Conservation (phyloP, 2,888 invertebrate genomes). For the Sylvicola cinctus region DNA sequence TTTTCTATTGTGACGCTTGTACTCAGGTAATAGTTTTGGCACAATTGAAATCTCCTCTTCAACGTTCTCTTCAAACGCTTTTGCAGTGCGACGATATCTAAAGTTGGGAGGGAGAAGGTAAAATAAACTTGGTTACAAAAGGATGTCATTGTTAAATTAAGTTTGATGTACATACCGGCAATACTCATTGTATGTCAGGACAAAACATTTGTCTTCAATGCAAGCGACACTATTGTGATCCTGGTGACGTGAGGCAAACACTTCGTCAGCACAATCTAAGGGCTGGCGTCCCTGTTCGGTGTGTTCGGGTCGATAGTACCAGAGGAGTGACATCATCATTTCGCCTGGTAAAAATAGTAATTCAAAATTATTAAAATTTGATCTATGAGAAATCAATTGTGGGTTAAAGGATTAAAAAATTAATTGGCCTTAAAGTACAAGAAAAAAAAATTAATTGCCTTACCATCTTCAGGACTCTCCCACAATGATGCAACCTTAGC, state of each 20-base stretch:
- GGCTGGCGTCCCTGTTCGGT: constrained; percentile 72
- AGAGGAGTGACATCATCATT: constrained; percentile 92
- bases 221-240: constrained; percentile 93
- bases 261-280: constrained; percentile 70
- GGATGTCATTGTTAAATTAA: constrained; percentile 1
- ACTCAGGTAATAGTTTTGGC: constrained; percentile 40
- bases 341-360: constrained; percentile 54
- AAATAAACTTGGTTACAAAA: not conserved
- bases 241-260: constrained; percentile 87
- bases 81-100: constrained; percentile 70
- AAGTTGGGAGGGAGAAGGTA: constrained; percentile 5
- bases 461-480: constrained; percentile 88
- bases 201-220: constrained; percentile 94
- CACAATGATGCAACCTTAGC: constrained; percentile 87
- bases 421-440: constrained; percentile 4
- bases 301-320: constrained; percentile 97
- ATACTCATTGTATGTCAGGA: constrained; percentile 88
- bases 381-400: no score
- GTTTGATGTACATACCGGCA: constrained; percentile 46
- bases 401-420: no score
- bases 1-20: constrained; percentile 20
- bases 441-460: constrained; percentile 11
- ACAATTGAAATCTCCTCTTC: constrained; percentile 50
- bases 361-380: no score
- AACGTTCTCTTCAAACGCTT: constrained; percentile 57